Evolutionary conservation across 1,140 invertebrate species (phyloP), one percentile per base, ranked within the genome.

Genomic region (Manduca sexta): DNA sequence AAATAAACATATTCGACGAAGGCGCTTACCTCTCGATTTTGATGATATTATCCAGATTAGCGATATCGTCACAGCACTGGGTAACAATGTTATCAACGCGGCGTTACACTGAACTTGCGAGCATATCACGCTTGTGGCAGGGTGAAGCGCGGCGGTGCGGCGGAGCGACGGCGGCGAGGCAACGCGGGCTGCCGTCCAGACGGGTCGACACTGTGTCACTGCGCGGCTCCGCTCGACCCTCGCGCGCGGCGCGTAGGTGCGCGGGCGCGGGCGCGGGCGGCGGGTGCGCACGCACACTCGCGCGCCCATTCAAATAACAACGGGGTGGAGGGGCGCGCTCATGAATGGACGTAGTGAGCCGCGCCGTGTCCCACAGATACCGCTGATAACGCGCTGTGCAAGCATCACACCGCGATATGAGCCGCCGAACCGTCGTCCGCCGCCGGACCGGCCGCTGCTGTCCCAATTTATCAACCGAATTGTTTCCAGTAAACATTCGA

Each of bases 301-400:
- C 56, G 49, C 52, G 42, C 65, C 64, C 80, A 81, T 81, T 82
- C 69, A 84, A 60, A 60, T 56, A 64, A 42, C 35, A 44, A 16
- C 33, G 29, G 34, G 48, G 56, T 64, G 74, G 74, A n/a, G 73
- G 74, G 76, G 77, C 46, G 68, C 35, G 55, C 64, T 79, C 68
- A 82, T 84, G 76, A 84, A 84, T 84, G 81, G 73, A 79, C 78
- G 75, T 84, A 84, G 78, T 81, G 79, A 26, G 21, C 21, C 21
- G 57, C 61, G 64, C 62, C 49, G 49, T 63, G 66, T 57, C 66
- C 68, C 67, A 64, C 54, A 72, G 76, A 84, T 84, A 79, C 56
- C 69, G 65, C 63, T 83, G 77, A 81, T 81, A 81, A 80, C 61
- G 58, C 64, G 65, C 60, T 63, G 55, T 62, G 64, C 64, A 49